Evolutionary conservation across 2,113 vertebrate genomes (phyloP), one percentile per base, ranked within the genome.

Genomic region (Mesoclemmys tuberculata): DNA sequence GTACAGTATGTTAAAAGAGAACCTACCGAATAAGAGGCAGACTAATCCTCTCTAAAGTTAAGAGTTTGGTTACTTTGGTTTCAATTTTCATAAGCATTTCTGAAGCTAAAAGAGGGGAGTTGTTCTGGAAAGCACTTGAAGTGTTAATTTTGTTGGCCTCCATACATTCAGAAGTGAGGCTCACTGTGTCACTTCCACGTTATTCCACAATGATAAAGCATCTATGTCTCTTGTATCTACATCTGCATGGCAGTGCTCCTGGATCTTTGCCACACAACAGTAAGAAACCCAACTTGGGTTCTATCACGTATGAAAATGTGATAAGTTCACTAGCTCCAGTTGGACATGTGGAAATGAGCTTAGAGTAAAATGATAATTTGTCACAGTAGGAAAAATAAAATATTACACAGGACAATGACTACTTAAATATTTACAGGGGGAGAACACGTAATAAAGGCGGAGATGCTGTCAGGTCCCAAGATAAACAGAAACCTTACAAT

Each of bases 371-470:
- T 5, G 79, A 49, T 48, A 64, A 93, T 83, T 94, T 95, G 14
- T 82, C 27, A 80, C 3, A 35, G 18, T 29, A 87, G 82, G 49
- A 87, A 93, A 96, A 94, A 75, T 93, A 87, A 90, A 91, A 83
- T 87, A 52, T 94, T 83, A 78, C 55, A 51, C 18, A 49, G 79
- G 68, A 95, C 24, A 93, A 35, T 88, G 75, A 91, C 54, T 96
- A 84, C 74, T 95, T 68, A 93, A 94, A 96, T 94, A 97, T 96
- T 92, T 96, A 89, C 41, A 94, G 58, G 64, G 93, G 18, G 82
- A 80, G 95, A 96, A 82, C 14, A 83, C 91, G 5, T 61, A 93
- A 85, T 90, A 96, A 94, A 96, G 84, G 74, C 0, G 14, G 93
- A 90, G 56, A 82, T 79, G 85, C 84, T 95, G 49, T 93, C 56